Evolutionary conservation across 2,113 vertebrate genomes (phyloP).

Genomic region (Cromileptes altivelis): DNA sequence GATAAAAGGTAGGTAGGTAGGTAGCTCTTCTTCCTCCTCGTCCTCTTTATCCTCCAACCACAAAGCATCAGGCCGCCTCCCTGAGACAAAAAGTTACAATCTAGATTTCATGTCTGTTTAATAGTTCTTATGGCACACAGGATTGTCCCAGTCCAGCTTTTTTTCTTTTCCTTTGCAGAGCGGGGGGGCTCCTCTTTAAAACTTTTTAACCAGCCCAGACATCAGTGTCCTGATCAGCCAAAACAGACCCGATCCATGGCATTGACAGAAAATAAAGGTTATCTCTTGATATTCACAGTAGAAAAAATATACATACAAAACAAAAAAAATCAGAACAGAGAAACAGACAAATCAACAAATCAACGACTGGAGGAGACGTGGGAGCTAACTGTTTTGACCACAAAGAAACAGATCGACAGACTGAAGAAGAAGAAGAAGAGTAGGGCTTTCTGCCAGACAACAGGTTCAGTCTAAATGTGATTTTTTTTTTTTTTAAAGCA

Average conservation of each 20-base stretch:
- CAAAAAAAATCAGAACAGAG: constrained; percentile 55
- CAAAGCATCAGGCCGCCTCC: constrained; percentile 79
- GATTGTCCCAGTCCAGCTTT: constrained; percentile 82
- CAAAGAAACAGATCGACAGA: constrained; percentile 24
- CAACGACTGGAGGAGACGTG: constrained; percentile 51
- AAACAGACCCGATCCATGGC: constrained; percentile 70
- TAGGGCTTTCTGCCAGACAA: constrained; percentile 25
- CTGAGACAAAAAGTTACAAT: constrained; percentile 84
- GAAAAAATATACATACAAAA: constrained; percentile 70
- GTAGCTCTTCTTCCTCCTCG: constrained; percentile 66
- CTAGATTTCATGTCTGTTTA: constrained; percentile 73
- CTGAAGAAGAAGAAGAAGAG: constrained; percentile 31
- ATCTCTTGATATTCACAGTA: constrained; percentile 83
- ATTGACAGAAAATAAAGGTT: constrained; percentile 73
- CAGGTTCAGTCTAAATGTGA: constrained; percentile 26
- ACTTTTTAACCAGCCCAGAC: constrained; percentile 57
- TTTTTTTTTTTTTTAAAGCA: background rate
- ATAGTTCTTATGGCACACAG: constrained; percentile 85
- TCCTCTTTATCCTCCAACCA: constrained; percentile 69
- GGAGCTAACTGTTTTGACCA: constrained; percentile 41
- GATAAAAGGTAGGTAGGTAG: constrained; percentile 71
- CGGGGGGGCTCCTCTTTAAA: constrained; percentile 47
- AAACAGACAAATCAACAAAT: constrained; percentile 50
- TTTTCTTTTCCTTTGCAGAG: constrained; percentile 46
- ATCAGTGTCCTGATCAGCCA: constrained; percentile 60